These are phyloP conservation scores for Remorina albescens DNA, from an alignment of 2,797 vertebrate genomes.

Conservation along the genomic window DNA sequence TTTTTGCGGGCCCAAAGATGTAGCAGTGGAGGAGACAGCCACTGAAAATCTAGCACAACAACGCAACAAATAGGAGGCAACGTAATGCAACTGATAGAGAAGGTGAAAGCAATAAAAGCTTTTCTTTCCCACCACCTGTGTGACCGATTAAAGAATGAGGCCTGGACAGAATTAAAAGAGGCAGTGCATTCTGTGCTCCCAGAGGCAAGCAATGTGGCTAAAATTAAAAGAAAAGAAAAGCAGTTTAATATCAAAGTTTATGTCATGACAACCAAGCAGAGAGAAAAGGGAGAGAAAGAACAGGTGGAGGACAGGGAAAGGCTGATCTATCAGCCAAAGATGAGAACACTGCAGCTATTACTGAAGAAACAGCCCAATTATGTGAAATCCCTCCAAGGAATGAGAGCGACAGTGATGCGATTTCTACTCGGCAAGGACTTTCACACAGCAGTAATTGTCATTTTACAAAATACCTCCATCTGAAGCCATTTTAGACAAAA, in stretches of 20 bases:
- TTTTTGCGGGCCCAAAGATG: conserved; percentile 3
- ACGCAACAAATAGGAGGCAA: conserved; percentile 8
- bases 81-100: conserved; percentile 29
- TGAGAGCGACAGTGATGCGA: conserved; percentile 49
- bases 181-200: conserved; percentile 13
- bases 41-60: conserved; percentile 27
- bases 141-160: conserved; percentile 28
- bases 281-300: conserved; percentile 6
- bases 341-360: conserved; percentile 65
- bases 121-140: conserved; percentile 20
- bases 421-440: conserved; percentile 41
- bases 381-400: conserved; percentile 52
- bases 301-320: conserved; percentile 46
- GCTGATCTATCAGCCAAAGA: conserved; percentile 55
- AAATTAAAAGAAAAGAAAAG: conserved; percentile 12
- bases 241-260: conserved; percentile 34
- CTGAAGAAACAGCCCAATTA: conserved; percentile 68
- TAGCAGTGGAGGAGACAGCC: not conserved
- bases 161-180: conserved; percentile 28
- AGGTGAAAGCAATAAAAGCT: conserved; percentile 30
- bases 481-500: conserved; percentile 20
- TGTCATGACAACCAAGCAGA: conserved; percentile 41
- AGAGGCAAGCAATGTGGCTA: conserved; percentile 36
- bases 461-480: conserved; percentile 34
- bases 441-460: conserved; percentile 31